phyloP scores from a whole-genome alignment of 2,888 invertebrate genomes.

The Pterobdella sp. region DNA sequence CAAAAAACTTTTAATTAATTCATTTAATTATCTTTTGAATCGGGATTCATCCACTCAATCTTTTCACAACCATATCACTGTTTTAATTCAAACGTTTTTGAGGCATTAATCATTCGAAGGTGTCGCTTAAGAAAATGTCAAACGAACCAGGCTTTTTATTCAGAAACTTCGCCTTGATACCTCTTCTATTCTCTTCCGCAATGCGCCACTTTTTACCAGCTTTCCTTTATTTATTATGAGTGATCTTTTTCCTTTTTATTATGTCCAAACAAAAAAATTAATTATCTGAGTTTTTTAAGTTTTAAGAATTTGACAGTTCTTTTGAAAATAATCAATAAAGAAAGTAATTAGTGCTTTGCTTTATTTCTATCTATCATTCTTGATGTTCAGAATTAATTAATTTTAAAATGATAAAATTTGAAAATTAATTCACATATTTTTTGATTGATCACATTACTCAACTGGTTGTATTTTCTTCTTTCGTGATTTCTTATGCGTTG shows the following conservation, averaged over 20 bases:
- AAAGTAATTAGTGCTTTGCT: neutral
- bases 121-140: slow-evolving; percentile 1
- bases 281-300: no score
- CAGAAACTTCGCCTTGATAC: neutral
- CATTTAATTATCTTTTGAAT: no score
- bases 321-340: no score
- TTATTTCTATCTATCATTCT: neutral
- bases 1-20: no score
- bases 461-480: no score
- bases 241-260: neutral
- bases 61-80: neutral
- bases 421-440: slow-evolving; percentile 1
- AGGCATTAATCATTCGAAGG: neutral
- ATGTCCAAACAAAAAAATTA: no score
- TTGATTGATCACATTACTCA: neutral
- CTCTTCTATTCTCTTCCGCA: no score
- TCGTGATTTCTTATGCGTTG: no score
- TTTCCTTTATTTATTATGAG: neutral
- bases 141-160: neutral
- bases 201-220: neutral
- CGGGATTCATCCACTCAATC: neutral
- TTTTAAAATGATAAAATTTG: neutral
- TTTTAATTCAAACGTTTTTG: neutral
- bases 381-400: neutral
- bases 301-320: no score